Evolutionary conservation across 2,888 invertebrate genomes (phyloP), one percentile per base, ranked within the genome.

Genomic region (Sabatieria punctata): DNA sequence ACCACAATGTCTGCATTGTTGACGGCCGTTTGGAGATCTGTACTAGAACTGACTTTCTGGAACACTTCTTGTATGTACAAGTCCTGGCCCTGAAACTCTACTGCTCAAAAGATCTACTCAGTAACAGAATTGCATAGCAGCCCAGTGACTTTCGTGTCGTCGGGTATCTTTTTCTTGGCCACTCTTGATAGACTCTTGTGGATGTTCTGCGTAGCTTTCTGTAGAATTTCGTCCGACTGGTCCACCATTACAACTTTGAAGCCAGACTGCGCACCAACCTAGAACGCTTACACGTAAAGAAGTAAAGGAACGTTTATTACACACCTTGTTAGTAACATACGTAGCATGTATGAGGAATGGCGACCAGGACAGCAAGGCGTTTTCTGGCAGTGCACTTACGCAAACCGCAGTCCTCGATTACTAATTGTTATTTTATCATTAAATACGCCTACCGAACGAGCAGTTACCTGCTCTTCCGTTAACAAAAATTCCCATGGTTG

Each of bases 231-330:
- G 1, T 77, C 71, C 53, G 77, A 78, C 24, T 82, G 71, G 65
- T 88, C 88, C 1, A 85, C 80, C 24, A 88, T 68, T 2, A 77
- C 79, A 8, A 86, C 85, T 62, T 77, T 76, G 60, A 83, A 79
- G 19, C 84, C 84, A 30, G 80, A 77, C 68, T 82, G 79, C 21
- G 85, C 85, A 51, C 82, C 78, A 42, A 85, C 81, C 84, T 85
- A 49, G 23, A 58, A 50, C n/a, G 22, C 4, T 37, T 37, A 6
- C 27, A 37, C 6, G 26, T 41, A 6, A 41, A 26, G 8, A 21
- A 41, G 23, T n/a, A 13, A n/a, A 21, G 39, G n/a, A 39, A 11
- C 23, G 8, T 39, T 39, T 15, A 22, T 11, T 21, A 11, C 15
- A 39, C 39, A 15, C 11, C 15, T 26, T 23, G 41, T 41, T 41